Conservation (phyloP, 2,888 invertebrate species). For the Xanthorhoe designata region DNA sequence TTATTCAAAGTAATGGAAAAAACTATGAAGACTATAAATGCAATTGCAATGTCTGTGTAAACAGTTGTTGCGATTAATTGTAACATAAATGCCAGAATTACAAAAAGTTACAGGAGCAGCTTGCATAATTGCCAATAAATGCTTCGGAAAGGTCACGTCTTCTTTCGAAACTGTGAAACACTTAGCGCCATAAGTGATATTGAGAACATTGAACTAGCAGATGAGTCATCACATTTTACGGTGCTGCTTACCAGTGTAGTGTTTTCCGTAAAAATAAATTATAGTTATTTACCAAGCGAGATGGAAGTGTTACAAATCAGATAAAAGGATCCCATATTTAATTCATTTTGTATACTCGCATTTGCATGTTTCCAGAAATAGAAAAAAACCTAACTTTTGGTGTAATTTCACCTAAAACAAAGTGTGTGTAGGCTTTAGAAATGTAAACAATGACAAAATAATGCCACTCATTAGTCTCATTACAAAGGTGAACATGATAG, state of each 20-base stretch:
- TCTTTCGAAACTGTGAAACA: conserved; percentile 33
- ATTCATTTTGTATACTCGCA: too few species aligned
- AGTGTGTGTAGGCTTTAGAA: too few species aligned
- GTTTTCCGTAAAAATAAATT: not conserved
- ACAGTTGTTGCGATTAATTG: conserved; percentile 1
- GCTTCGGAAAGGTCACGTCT: conserved; percentile 19
- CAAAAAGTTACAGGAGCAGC: conserved; percentile 14
- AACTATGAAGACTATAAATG: not conserved
- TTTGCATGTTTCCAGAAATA: too few species aligned
- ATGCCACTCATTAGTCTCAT: not conserved
- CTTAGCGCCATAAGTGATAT: conserved; percentile 23
- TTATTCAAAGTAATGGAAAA: not conserved
- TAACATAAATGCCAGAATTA: not conserved
- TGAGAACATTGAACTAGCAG: conserved; percentile 16
- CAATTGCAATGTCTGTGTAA: not conserved
- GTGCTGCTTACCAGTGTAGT: not conserved
- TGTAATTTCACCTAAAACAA: too few species aligned
- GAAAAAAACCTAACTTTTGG: too few species aligned
- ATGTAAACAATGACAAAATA: not conserved
- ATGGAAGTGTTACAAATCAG: not conserved
- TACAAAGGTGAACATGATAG: not conserved
- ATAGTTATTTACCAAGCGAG: too few species aligned
- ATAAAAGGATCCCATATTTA: not conserved
- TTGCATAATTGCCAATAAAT: conserved; percentile 23
- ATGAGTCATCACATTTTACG: conserved; percentile 24